Evolutionary conservation across 2,888 invertebrate species (phyloP).

Genomic region (Eumacrocentrus americanus): DNA sequence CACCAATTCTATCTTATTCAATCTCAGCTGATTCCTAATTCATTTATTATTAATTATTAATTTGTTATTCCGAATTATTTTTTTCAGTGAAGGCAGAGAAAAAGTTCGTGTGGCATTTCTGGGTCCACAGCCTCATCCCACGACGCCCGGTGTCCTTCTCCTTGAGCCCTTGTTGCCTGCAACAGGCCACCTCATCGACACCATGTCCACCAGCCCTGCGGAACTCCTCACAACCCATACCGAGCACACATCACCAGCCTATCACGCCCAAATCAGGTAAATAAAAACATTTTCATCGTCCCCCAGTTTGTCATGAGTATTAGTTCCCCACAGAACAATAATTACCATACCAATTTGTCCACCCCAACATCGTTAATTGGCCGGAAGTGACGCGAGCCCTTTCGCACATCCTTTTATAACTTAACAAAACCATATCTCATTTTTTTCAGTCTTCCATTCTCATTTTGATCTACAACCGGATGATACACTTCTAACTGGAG

Average conservation of each 20-base stretch:
- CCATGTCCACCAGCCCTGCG: conserved; percentile 54
- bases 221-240: conserved; percentile 59
- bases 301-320: neutral
- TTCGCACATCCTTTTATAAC: conserved; percentile 16
- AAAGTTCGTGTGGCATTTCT: conserved; percentile 59
- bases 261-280: conserved; percentile 60
- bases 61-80: conserved; percentile 25
- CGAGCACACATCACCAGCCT: conserved; percentile 58
- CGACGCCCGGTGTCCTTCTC: conserved; percentile 58
- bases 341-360: conserved; percentile 17
- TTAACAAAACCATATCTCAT: no score
- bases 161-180: conserved; percentile 54
- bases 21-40: neutral
- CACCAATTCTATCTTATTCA: neutral
- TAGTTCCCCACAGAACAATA: neutral
- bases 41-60: neutral
- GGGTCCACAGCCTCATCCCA: conserved; percentile 57
- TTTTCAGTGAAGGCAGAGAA: conserved; percentile 59
- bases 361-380: conserved; percentile 37
- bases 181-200: conserved; percentile 48
- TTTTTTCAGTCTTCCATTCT: neutral
- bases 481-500: no score
- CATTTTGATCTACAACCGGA: neutral
- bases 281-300: neutral
- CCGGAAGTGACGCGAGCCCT: conserved; percentile 47